phyloP scores from a whole-genome alignment of 2,888 invertebrate genomes.

The Neoascia interrupta region DNA sequence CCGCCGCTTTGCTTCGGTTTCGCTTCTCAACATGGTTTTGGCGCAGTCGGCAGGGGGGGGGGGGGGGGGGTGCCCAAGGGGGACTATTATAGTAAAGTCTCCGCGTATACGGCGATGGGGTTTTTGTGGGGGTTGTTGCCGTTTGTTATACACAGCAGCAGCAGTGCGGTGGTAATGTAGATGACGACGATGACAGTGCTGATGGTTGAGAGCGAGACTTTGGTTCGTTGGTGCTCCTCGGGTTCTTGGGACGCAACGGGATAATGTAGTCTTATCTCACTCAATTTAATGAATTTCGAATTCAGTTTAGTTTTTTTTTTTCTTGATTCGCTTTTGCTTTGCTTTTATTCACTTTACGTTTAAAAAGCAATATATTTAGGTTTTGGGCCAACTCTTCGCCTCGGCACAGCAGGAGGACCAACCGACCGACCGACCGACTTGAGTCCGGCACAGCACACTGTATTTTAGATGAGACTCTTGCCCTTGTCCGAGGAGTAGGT shows the following conservation, averaged over 20 bases:
- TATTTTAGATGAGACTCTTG: background rate
- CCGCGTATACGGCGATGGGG: background rate
- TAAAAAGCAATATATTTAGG: slow-evolving; percentile 66
- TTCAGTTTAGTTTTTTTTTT: slow-evolving; percentile 53
- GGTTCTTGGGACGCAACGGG: slow-evolving; percentile 18
- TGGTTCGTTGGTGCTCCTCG: background rate
- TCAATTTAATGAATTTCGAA: slow-evolving; percentile 68
- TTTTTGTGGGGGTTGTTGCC: background rate
- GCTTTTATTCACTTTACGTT: slow-evolving; percentile 61
- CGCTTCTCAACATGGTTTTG: too few species aligned
- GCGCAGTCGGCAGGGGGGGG: background rate
- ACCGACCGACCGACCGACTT: too few species aligned
- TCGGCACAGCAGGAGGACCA: slow-evolving; percentile 6
- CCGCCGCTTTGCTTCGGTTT: slow-evolving; percentile 59
- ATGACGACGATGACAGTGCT: slow-evolving; percentile 68
- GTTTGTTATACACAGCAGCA: slow-evolving; percentile 54
- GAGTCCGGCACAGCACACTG: too few species aligned
- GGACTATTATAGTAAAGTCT: background rate
- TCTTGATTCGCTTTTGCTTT: too few species aligned
- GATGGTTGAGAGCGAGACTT: slow-evolving; percentile 53
- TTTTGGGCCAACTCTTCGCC: slow-evolving; percentile 29
- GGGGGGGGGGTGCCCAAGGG: too few species aligned
- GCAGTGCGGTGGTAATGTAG: slow-evolving; percentile 62
- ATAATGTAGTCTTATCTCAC: slow-evolving; percentile 69
- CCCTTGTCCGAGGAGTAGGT: background rate